These are phyloP conservation scores for Euproctis similis DNA, from an alignment of 2,888 invertebrate species.

Conservation along the genomic window DNA sequence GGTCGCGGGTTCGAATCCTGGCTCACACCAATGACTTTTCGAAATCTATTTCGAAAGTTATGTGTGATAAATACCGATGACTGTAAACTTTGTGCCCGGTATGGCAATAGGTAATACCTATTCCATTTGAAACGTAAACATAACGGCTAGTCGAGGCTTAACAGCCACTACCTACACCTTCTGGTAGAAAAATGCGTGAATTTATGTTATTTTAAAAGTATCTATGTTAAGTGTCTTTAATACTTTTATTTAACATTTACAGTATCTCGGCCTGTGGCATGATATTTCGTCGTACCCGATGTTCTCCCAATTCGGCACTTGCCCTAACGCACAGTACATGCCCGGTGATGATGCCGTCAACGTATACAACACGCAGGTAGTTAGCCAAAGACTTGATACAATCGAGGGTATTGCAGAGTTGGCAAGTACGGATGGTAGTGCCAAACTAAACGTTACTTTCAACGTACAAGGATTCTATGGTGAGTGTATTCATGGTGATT, in stretches of 20 bases:
- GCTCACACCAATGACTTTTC: too few species aligned
- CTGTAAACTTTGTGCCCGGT: too few species aligned
- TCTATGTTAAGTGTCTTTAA: background rate
- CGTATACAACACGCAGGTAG: constrained; percentile 39
- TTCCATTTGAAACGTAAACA: too few species aligned
- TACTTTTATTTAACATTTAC: constrained; percentile 6
- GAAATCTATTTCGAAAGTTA: too few species aligned
- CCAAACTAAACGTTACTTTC: constrained; percentile 78
- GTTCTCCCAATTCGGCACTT: constrained; percentile 41
- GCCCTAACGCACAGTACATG: constrained; percentile 40
- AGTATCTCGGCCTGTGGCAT: constrained; percentile 48
- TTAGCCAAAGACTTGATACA: constrained; percentile 34
- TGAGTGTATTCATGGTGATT: too few species aligned
- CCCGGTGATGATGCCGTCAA: constrained; percentile 22
- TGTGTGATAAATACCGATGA: too few species aligned
- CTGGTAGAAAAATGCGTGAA: too few species aligned
- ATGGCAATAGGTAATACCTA: too few species aligned
- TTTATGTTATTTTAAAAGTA: too few species aligned
- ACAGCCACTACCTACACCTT: too few species aligned
- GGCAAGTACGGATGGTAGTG: constrained; percentile 69
- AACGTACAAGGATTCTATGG: constrained; percentile 50
- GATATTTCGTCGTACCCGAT: constrained; percentile 42
- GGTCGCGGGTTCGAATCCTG: too few species aligned
- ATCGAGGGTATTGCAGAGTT: constrained; percentile 37
- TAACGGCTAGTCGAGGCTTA: too few species aligned